These are phyloP conservation scores for Lamellibrachia columna DNA, from an alignment of 2,888 invertebrate genomes.

Conservation along the genomic window DNA sequence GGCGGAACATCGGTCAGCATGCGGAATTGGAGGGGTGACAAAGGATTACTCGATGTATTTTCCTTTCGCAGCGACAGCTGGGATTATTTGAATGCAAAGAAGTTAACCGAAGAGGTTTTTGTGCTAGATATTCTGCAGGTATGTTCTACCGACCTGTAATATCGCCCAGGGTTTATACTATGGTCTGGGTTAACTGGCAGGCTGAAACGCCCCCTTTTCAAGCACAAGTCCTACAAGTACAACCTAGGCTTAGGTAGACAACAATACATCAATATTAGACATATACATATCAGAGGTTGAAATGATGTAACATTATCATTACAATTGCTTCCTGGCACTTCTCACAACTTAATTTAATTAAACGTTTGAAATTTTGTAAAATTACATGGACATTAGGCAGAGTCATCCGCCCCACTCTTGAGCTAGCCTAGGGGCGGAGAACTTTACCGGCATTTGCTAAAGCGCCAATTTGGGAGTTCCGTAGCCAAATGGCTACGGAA, in stretches of 20 bases:
- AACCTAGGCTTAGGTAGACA: neutral
- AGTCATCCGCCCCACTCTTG: too few species aligned
- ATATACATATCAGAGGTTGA: neutral
- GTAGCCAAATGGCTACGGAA: too few species aligned
- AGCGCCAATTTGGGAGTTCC: too few species aligned
- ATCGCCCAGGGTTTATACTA: neutral
- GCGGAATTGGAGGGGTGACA: constrained; percentile 9
- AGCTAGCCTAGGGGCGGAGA: too few species aligned
- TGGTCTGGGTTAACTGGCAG: neutral
- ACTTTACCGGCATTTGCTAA: too few species aligned
- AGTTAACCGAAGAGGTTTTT: neutral
- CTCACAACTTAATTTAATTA: neutral
- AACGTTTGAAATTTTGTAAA: too few species aligned
- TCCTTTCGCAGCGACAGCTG: neutral
- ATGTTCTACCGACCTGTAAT: neutral
- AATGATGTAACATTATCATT: too few species aligned
- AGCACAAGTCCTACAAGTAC: neutral
- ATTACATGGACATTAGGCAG: too few species aligned
- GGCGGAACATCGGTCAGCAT: neutral
- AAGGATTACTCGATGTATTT: neutral
- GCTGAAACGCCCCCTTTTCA: neutral
- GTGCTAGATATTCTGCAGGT: constrained; percentile 1
- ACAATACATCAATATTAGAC: neutral
- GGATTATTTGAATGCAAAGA: neutral
- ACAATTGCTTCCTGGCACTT: neutral